A percentile compares a stretch with the other conserved stretches of the same genome.
These are phyloP conservation scores for Percopsis omiscomaycus DNA, from an alignment of 2,797 vertebrate species.

Conservation along the genomic window DNA sequence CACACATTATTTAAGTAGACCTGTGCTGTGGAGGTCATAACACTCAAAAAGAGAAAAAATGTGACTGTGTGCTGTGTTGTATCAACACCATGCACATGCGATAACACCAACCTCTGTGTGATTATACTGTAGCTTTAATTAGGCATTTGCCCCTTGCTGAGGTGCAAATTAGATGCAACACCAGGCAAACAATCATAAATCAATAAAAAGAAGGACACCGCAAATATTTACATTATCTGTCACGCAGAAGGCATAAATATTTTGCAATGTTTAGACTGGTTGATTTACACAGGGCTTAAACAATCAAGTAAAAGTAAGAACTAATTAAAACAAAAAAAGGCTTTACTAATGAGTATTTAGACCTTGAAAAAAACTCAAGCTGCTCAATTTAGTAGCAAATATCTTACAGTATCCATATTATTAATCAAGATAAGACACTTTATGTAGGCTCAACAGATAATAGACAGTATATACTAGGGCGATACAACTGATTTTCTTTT, in stretches of 20 bases:
- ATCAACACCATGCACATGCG: not conserved
- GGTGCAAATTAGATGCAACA: slow-evolving; percentile 51
- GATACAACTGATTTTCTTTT: too few relatives aligned
- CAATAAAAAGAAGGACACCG: not conserved
- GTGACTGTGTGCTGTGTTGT: not conserved
- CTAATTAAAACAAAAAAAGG: not conserved
- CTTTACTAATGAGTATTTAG: too few relatives aligned
- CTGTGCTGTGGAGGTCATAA: slow-evolving; percentile 14
- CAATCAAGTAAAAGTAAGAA: not conserved
- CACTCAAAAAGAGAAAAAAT: slow-evolving; percentile 32
- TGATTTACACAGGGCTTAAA: not conserved
- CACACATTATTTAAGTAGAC: not conserved
- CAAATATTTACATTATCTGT: not conserved
- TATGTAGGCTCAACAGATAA: too few relatives aligned
- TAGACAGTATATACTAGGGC: too few relatives aligned
- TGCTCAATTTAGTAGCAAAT: too few relatives aligned
- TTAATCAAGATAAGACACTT: too few relatives aligned
- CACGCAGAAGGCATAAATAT: not conserved
- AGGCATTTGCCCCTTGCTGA: slow-evolving; percentile 38
- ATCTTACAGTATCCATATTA: too few relatives aligned
- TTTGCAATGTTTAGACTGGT: not conserved
- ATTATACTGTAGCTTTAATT: slow-evolving; percentile 18
- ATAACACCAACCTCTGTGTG: slow-evolving; percentile 19
- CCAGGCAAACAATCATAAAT: slow-evolving; percentile 18
- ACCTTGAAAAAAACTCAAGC: too few relatives aligned